Conservation (phyloP, 2,888 invertebrate species). For the Panzeria rudis region DNA sequence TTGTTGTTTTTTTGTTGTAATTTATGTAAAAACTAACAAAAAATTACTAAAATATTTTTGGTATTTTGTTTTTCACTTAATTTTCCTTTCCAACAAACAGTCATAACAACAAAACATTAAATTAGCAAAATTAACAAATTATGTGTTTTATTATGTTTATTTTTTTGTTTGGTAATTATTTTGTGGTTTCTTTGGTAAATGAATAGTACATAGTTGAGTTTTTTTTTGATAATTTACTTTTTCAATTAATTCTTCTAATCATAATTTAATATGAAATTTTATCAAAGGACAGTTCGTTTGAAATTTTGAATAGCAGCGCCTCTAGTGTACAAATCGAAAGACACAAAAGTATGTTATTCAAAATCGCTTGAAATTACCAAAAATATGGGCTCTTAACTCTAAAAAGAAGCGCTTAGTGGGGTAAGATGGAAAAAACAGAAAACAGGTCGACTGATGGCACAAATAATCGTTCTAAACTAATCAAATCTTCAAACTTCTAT, state of each 20-base stretch:
- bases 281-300: neutral
- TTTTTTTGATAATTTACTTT: neutral
- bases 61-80: slow-evolving; percentile 45
- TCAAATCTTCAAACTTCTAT: no score
- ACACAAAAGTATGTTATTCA: neutral
- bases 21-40: neutral
- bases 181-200: slow-evolving; percentile 6
- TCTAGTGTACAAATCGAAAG: neutral
- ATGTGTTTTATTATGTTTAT: slow-evolving; percentile 25
- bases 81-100: slow-evolving; percentile 9
- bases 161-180: slow-evolving; percentile 18
- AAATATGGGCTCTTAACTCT: no score
- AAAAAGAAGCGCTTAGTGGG: no score
- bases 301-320: neutral
- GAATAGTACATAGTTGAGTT: neutral
- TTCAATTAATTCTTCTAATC: slow-evolving; percentile 15
- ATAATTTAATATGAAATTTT: slow-evolving; percentile 23
- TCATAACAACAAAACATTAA: neutral
- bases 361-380: no score
- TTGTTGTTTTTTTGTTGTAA: neutral
- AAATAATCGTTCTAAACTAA: no score
- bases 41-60: slow-evolving; percentile 18
- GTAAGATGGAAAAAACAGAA: no score
- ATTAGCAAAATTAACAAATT: slow-evolving; percentile 47
- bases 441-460: no score